Conservation (phyloP, 2,888 invertebrate species). For the Diaperis boleti region DNA sequence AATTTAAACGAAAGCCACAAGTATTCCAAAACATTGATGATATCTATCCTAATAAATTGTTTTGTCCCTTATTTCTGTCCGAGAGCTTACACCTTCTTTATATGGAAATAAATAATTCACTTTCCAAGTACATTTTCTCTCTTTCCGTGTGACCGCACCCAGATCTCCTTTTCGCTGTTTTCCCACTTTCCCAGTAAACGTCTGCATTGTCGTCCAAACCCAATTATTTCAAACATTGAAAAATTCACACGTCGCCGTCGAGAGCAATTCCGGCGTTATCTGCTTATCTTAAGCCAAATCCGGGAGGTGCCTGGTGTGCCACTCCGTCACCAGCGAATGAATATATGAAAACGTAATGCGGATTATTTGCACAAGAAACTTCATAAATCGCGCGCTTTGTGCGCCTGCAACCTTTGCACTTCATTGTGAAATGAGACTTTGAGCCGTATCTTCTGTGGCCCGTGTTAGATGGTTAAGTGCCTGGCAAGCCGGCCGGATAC, state of each 20-base stretch:
- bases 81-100: no score
- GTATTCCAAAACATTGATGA: no score
- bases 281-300: slow-evolving; percentile 14
- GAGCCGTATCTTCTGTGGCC: slow-evolving; percentile 10
- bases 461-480: slow-evolving; percentile 48
- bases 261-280: background rate
- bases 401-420: background rate
- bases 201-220: slow-evolving; percentile 6
- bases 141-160: background rate
- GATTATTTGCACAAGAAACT: slow-evolving; percentile 1
- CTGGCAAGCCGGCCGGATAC: slow-evolving; percentile 43
- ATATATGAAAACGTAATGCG: slow-evolving; percentile 22
- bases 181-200: background rate
- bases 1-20: no score
- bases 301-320: background rate
- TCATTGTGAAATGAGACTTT: slow-evolving; percentile 7
- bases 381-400: background rate
- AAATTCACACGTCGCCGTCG: background rate
- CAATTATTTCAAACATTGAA: slow-evolving; percentile 12
- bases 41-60: no score
- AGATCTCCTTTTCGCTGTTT: background rate
- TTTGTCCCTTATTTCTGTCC: no score
- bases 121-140: background rate
- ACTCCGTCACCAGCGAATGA: slow-evolving; percentile 16
- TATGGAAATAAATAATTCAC: no score